Percentiles rank a stretch among this genome's conserved stretches.
Evolutionary conservation across 2,888 invertebrate species (phyloP).

Genomic region (Cheilosia urbana): DNA sequence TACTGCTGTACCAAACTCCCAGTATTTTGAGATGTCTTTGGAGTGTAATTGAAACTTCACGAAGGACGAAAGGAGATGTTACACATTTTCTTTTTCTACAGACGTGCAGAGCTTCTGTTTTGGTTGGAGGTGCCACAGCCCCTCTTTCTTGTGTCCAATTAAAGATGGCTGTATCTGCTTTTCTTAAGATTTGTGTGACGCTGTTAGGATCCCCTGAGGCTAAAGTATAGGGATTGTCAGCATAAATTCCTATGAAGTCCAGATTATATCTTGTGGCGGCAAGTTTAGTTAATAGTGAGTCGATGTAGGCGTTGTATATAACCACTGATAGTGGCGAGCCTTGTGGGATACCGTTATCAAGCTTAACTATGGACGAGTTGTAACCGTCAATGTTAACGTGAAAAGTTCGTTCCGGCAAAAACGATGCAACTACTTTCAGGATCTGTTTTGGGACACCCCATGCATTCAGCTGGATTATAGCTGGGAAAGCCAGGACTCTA

Average conservation of each 20-base stretch:
- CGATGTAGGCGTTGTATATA: no score
- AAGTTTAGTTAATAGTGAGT: no score
- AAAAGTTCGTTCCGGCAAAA: slow-evolving; percentile 8
- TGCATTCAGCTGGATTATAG: slow-evolving; percentile 6
- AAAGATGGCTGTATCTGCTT: slow-evolving; percentile 11
- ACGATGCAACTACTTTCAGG: neutral
- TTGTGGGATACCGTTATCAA: no score
- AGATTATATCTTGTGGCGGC: slow-evolving; percentile 5
- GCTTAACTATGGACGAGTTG: no score
- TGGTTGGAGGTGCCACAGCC: no score
- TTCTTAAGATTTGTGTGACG: slow-evolving; percentile 1
- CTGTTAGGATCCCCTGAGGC: slow-evolving; percentile 2
- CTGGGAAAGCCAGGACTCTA: neutral
- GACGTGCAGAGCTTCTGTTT: slow-evolving; percentile 9
- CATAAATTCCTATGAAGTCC: slow-evolving; percentile 26
- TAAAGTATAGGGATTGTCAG: slow-evolving; percentile 11
- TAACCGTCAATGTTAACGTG: slow-evolving; percentile 7
- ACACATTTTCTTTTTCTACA: no score
- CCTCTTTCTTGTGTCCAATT: slow-evolving; percentile 35
- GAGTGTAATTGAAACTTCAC: no score
- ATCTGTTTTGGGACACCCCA: slow-evolving; percentile 5
- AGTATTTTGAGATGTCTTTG: no score
- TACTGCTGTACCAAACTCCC: no score
- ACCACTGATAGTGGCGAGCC: no score
- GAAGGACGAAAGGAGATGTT: no score